Base-by-base conservation (phyloP, 1,140 invertebrate genomes). In the Cheumatopsyche charites region DNA sequence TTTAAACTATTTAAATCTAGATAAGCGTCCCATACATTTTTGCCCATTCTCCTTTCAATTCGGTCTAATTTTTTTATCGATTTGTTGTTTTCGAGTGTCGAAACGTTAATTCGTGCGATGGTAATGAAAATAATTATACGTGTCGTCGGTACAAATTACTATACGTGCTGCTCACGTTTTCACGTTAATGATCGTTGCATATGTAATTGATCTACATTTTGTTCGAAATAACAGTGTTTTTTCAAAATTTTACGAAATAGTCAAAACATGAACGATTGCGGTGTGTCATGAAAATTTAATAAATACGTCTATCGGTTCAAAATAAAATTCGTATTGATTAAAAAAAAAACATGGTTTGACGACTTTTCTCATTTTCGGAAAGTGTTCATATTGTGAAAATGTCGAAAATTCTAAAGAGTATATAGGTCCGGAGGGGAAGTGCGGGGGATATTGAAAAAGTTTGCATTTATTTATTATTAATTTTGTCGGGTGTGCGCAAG, bases 51-150 rank as follows among this genome's bases (percentile, higher is more conserved):
- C n/a, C n/a, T n/a, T n/a, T n/a, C n/a, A n/a, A n/a, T n/a, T n/a
- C n/a, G n/a, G n/a, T n/a, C n/a, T n/a, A n/a, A n/a, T n/a, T n/a
- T 36, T 36, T 36, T 9, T 4, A 36, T 4, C 29, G 29, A 9
- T 36, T 9, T 4, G 29, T 36, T 36, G 9, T 36, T 36, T 36
- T 41, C 12, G 36, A 70, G 67, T 67, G 72, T 70, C 63, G 68
- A 73, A 73, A 73, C 72, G 58, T 58, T 73, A 62, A 70, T 58
- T 73, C 49, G 62, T 58, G 45, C 70, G 70, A 73, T 73, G 72
- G 70, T 66, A 49, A 73, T 67, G 70, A 70, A 73, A 26, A 70
- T 73, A 73, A 73, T 73, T 66, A 63, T 45, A 70, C 43, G 45
- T 47, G 47, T 55, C 52, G 58, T 41, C 62, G 49, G 49, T 55